Percentiles rank a stretch among this genome's conserved stretches.
Evolutionary conservation across 2,888 invertebrate species (phyloP).

Genomic region (Euproctis similis): DNA sequence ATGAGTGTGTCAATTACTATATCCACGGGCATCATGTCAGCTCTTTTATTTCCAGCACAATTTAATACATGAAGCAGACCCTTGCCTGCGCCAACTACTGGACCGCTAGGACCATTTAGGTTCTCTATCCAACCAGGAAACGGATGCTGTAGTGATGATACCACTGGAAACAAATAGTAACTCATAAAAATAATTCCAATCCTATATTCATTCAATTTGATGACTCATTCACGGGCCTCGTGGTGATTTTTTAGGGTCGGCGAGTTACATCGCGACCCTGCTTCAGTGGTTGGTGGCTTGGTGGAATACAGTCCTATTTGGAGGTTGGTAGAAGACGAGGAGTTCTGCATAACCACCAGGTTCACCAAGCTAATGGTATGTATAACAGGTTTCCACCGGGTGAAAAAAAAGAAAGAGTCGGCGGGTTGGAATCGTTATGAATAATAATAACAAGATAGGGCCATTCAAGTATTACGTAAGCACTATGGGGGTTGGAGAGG

Average conservation of each 20-base stretch:
- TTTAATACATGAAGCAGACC: constrained; percentile 82
- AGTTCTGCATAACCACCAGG: too few relatives aligned
- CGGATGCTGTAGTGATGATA: constrained; percentile 78
- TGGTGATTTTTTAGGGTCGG: background rate
- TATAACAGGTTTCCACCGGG: too few relatives aligned
- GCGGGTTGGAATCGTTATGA: too few relatives aligned
- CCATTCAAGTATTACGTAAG: too few relatives aligned
- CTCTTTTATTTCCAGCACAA: constrained; percentile 65
- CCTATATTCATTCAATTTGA: background rate
- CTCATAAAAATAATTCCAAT: background rate
- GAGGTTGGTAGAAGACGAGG: too few relatives aligned
- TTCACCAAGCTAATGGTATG: too few relatives aligned
- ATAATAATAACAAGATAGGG: too few relatives aligned
- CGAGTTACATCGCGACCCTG: background rate
- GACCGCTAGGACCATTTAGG: constrained; percentile 90
- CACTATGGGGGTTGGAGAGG: too few relatives aligned
- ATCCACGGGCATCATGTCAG: constrained; percentile 90
- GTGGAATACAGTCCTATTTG: background rate
- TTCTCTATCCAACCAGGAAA: constrained; percentile 92
- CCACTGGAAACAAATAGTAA: constrained; percentile 61
- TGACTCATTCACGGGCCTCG: too few relatives aligned
- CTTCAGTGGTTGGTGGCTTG: background rate
- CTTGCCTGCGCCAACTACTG: constrained; percentile 82
- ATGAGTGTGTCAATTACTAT: constrained; percentile 84
- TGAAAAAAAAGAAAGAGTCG: too few relatives aligned